Base-by-base conservation (phyloP, 2,888 invertebrate species). In the Cryptosula pallasiana region DNA sequence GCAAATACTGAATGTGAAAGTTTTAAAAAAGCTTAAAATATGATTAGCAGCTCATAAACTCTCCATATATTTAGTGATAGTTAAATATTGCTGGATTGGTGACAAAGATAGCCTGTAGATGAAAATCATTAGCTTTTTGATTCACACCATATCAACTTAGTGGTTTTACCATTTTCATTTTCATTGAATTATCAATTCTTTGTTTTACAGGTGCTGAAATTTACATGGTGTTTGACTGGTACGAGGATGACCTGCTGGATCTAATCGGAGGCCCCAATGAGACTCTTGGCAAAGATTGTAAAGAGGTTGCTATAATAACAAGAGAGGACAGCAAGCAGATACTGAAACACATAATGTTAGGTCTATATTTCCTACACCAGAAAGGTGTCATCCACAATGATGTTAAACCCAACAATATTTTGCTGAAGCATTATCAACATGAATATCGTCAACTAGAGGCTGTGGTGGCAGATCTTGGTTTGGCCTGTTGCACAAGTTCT, bases 221-320 rank as follows among this genome's bases (percentile, higher is more conserved):
- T 32, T 63, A 32, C 32, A 63, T 63, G 63, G 63, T 63, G 9
- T 63, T 63, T 63, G 63, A 63, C 13, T 63, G 29, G 63, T 63
- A 63, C n/a, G 29, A 20, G 20, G 34, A 34, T 63, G 63, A 63
- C 32, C 27, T 63, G 34, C 3, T 13, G 3, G 32, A 5, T 25
- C 32, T 63, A 16, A 13, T 63, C 29, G 57, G 25, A 25, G 20
- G 25, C 13, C 3, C 23, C 9, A 20, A 45, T 45, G 45, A 9
- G 20, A 20, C 9, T 45, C 16, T 25, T n/a, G 25, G 16, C 23
- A n/a, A 45, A 45, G 5, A 45, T 45, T 5, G 45, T 45, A 45
- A 5, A 45, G 9, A 27, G 9, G 32, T 32, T 32, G 32, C 63
- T 25, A 5, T 63, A 29, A 13, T 9, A 3, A 63, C 3, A 13